Base-by-base conservation (phyloP, 2,888 invertebrate species). In the Drosophila robusta region DNA sequence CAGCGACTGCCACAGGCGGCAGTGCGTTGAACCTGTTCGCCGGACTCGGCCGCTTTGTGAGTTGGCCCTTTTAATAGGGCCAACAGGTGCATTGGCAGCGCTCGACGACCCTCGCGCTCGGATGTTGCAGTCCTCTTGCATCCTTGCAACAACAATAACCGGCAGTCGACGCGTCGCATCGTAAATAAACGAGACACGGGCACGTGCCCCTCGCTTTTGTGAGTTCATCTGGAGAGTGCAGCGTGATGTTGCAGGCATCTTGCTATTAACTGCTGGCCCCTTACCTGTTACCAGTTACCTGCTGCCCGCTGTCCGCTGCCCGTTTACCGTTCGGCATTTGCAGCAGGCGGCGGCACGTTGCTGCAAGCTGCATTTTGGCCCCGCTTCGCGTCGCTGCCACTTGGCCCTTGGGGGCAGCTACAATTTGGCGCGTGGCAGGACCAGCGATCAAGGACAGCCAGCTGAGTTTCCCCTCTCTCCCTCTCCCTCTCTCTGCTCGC, bases 331-430 rank as follows among this genome's bases (percentile, higher is more conserved):
- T 66, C 8, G 18, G 1, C 57, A 49, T 68, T 57, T 67, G 52
- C 65, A 60, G 70, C 67, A 54, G 54, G 58, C 65, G 44, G 54
- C 61, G 46, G 26, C 62, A 18, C 26, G 26, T 29, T 32, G 63
- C 49, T 69, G 76, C 76, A 76, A 76, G 76, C 76, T 76, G 76
- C 76, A 76, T 76, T 76, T 76, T 50, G 22, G n/a, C 54, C 24
- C 24, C 41, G 1, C 24, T 9, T 42, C 8, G 42, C 29, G 26
- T 39, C 22, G n/a, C 29, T 14, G 18, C 18, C 45, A 8, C n/a
- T 6, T 4, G 1, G 24, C 12, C 12, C 11, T 22, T 24, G 36
- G 54, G 54, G 46, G 57, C n/a, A 46, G 62, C 78, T 42, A 60
- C 67, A 70, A 57, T 75, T 69, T 52, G 58, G 75, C 75, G 78